Conservation (phyloP, 2,113 vertebrate genomes). For the Oryzias curvinotus region DNA sequence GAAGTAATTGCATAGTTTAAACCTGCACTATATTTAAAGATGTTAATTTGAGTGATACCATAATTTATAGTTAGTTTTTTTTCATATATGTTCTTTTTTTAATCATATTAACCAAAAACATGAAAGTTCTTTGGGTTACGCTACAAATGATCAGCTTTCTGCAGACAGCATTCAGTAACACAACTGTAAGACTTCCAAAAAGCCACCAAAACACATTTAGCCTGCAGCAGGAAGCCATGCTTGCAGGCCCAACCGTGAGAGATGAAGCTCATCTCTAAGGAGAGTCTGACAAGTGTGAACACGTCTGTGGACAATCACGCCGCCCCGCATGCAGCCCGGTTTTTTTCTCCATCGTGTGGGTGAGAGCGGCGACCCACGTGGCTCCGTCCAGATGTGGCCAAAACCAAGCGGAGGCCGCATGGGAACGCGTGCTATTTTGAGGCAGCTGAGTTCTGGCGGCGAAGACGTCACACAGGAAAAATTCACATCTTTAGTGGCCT, state of each 20-base stretch:
- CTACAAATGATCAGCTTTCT: constrained; percentile 4
- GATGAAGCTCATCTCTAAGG: not conserved
- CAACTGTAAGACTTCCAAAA: constrained; percentile 1
- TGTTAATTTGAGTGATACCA: no score
- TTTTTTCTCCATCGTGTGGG: not conserved
- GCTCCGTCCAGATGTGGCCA: constrained; percentile 35
- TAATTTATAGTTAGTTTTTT: no score
- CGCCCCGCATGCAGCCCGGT: not conserved
- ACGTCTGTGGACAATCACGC: not conserved
- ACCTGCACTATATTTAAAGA: no score
- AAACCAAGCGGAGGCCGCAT: constrained; percentile 10
- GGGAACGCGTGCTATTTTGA: constrained; percentile 34
- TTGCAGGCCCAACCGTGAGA: not conserved
- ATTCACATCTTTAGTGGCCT: constrained; percentile 2
- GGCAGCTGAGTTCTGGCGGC: constrained; percentile 32
- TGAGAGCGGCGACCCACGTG: constrained; percentile 9
- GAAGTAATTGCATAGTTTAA: no score
- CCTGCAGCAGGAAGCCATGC: constrained; percentile 13
- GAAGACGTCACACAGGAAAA: not conserved
- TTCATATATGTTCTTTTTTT: no score
- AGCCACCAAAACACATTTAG: not conserved
- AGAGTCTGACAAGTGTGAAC: constrained; percentile 5
- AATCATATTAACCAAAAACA: no score
- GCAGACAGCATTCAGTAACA: constrained; percentile 10
- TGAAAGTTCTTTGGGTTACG: not conserved